These are phyloP conservation scores for Drosophila helvetica DNA, from an alignment of 2,888 invertebrate genomes.

Conservation along the genomic window DNA sequence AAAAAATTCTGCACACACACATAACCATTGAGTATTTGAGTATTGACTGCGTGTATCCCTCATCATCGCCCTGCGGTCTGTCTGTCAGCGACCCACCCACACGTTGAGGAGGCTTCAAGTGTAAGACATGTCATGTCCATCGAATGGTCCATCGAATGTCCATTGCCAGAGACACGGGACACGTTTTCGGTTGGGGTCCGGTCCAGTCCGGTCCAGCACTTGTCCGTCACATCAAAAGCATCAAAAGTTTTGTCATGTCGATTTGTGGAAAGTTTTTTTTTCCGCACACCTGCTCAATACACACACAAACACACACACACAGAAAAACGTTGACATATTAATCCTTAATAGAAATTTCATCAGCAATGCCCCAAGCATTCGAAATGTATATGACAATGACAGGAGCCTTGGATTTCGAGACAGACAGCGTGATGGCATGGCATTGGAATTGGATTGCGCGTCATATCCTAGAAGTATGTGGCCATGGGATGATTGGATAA, in stretches of 20 bases:
- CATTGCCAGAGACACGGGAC: constrained; percentile 7
- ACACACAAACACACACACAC: no score
- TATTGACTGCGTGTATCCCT: constrained; percentile 49
- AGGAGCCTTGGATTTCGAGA: constrained; percentile 22
- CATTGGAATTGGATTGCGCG: neutral
- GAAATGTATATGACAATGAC: constrained; percentile 48
- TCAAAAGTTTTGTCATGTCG: constrained; percentile 76
- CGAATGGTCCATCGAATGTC: constrained; percentile 43
- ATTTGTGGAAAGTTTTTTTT: constrained; percentile 63
- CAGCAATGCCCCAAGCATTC: constrained; percentile 44
- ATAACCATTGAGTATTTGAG: constrained; percentile 4
- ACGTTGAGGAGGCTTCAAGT: constrained; percentile 68
- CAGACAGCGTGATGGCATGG: constrained; percentile 6
- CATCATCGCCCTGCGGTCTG: constrained; percentile 60
- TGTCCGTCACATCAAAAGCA: constrained; percentile 76
- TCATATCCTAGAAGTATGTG: neutral
- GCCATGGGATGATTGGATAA: no score
- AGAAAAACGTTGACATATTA: constrained; percentile 72
- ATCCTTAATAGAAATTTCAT: constrained; percentile 77
- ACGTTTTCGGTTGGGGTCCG: neutral
- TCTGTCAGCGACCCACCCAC: constrained; percentile 50
- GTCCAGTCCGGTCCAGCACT: constrained; percentile 48
- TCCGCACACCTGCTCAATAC: constrained; percentile 64
- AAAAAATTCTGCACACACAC: constrained; percentile 47
- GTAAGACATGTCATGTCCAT: constrained; percentile 74